Base-by-base conservation (phyloP, 2,113 vertebrate species). In the Strix aluco region DNA sequence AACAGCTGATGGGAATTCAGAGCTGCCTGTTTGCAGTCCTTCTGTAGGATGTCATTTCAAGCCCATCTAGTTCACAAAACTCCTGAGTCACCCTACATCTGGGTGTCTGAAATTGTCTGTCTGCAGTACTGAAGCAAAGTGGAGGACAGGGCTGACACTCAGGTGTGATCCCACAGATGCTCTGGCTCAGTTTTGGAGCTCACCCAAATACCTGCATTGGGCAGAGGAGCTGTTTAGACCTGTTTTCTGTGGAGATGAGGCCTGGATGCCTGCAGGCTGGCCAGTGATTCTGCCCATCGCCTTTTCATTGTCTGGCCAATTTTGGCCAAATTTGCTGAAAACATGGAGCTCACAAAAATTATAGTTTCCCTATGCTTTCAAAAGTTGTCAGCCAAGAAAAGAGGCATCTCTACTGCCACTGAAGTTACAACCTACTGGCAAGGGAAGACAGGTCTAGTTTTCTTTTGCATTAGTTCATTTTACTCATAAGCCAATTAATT, bases 331-430 rank as follows among this genome's bases (percentile, higher is more conserved):
- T 77, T 66, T 83, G 4, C 65, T 62, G n/a, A 36, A 90, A 88
- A 46, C 3, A 0, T 17, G 38, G 57, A 91, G 44, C 32, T 59
- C 38, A 75, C 32, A 69, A 72, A 69, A 83, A 44, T 19, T 49
- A 9, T 21, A 2, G 1, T 86, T 86, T 46, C 63, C 13, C 9
- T 54, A 2, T 54, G 19, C 25, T 90, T 93, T 90, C 46, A 69
- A 32, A 71, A 57, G 49, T 11, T 75, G 13, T 69, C 58, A 57
- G 44, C 22, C 54, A 70, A 47, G 34, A 25, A 57, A 62, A 38
- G 40, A 69, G 22, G 19, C 0, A 0, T 49, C 77, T 51, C 32
- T 71, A 18, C 52, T 55, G 46, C 51, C 62, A 10, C 30, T 54
- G n/a, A 74, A 90, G 23, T 34, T 78, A 57, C 32, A 29, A 5